Base-by-base conservation (phyloP, 1,140 invertebrate species). In the Homalodisca vitripennis region DNA sequence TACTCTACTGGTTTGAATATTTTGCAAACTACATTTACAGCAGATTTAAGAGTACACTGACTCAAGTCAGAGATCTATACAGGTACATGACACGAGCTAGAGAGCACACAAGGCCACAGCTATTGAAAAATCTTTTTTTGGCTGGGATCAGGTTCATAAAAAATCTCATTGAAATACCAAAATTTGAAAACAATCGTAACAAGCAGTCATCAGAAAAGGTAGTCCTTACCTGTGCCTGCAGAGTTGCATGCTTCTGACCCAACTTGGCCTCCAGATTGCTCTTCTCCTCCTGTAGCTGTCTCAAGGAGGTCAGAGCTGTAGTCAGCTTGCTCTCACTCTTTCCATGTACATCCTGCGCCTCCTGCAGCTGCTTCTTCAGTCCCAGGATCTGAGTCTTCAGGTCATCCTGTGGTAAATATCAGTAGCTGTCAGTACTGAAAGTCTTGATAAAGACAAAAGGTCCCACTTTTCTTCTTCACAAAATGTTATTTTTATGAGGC, bases 201-300 rank as follows among this genome's bases (percentile, higher is more conserved):
- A 51, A 3, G 26, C 48, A 20, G n/a, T 51, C 48, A 51, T n/a
- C n/a, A n/a, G n/a, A n/a, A n/a, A 69, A 0, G 55, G 41, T n/a
- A n/a, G n/a, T 46, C 62, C 29, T 47, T 78, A 87, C 86, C 77
- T 89, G 83, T 47, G 84, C 81, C 57, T 83, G 85, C 64, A 92
- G 80, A 47, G 89, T 84, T 0, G 87, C 85, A 53, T 88, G 85
- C 76, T 89, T 92, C 79, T 93, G 91, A 1, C 84, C 85, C 0
- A 92, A 76, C 69, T 88, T 86, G 0, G 86, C 82, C 76, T 92
- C 90, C 32, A 93, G 73, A 31, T 84, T 82, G 47, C 85, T 84
- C 75, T 91, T 92, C 75, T 93, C 92, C 71, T 94, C 92, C 73
- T 92, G 89, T 20, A 91, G 74, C 46, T 79, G 80, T 53, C 89